Conservation (phyloP, 2,888 invertebrate species). For the Sminthurides aquaticus region DNA sequence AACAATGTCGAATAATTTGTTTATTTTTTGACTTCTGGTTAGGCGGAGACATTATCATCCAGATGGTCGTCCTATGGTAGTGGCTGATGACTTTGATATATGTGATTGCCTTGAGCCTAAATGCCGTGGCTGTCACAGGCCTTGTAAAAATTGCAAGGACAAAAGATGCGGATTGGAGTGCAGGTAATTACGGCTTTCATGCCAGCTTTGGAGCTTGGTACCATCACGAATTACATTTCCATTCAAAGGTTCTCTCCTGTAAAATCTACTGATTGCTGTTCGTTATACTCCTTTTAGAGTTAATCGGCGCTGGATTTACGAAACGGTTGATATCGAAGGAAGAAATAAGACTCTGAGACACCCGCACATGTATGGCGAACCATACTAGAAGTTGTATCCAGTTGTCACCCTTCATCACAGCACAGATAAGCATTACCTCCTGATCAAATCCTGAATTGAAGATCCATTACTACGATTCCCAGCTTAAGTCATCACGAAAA, state of each 20-base stretch:
- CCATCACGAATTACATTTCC: not conserved
- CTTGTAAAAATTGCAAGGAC: slow-evolving; percentile 65
- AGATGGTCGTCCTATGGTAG: slow-evolving; percentile 21
- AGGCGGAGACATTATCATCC: slow-evolving; percentile 18
- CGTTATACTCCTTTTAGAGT: slow-evolving; percentile 51
- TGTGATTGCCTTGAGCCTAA: slow-evolving; percentile 74
- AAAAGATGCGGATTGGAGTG: slow-evolving; percentile 74
- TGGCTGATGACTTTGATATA: slow-evolving; percentile 52
- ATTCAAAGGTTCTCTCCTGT: too few species aligned
- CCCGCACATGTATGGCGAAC: not conserved
- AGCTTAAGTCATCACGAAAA: too few species aligned
- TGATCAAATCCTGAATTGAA: not conserved
- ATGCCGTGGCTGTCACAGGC: slow-evolving; percentile 79
- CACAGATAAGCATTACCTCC: too few species aligned
- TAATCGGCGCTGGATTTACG: slow-evolving; percentile 69
- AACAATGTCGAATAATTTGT: too few species aligned
- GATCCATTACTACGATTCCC: too few species aligned
- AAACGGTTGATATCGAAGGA: slow-evolving; percentile 70
- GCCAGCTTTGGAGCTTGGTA: not conserved
- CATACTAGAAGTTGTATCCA: not conserved
- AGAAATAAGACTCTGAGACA: slow-evolving; percentile 44
- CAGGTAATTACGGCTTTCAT: slow-evolving; percentile 54
- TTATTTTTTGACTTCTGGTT: too few species aligned
- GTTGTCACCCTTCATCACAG: not conserved
- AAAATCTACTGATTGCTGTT: slow-evolving; percentile 10